Conservation (phyloP, 2,888 invertebrate genomes). For the Amiota minor region DNA sequence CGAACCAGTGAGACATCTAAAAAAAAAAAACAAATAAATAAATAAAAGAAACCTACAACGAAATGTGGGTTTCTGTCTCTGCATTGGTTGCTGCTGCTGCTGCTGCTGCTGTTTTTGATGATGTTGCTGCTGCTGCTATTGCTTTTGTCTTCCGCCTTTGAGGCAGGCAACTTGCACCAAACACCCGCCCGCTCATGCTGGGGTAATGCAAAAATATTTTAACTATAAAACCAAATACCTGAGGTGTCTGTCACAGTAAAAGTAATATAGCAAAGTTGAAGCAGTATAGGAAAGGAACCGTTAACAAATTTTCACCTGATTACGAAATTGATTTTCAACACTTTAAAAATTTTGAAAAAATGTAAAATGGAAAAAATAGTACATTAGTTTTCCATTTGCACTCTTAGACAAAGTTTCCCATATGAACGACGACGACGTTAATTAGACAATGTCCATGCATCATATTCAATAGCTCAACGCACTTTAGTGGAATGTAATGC, state of each 20-base stretch:
- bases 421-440: not conserved
- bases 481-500: conserved; percentile 27
- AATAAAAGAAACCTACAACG: conserved; percentile 5
- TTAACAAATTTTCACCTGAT: conserved; percentile 8
- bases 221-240: not conserved
- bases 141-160: conserved; percentile 27
- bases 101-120: not conserved
- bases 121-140: conserved; percentile 2
- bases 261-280: too few species aligned
- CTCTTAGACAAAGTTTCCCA: not conserved
- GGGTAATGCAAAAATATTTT: conserved; percentile 3
- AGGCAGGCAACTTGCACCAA: not conserved
- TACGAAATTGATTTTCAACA: not conserved
- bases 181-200: not conserved
- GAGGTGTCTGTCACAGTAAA: too few species aligned
- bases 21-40: conserved; percentile 6
- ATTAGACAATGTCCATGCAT: not conserved
- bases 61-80: conserved; percentile 22
- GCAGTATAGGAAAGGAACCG: not conserved
- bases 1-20: conserved; percentile 19
- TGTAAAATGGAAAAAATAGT: not conserved
- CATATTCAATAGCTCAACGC: conserved; percentile 15
- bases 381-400: not conserved
- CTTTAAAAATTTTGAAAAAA: not conserved
- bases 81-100: not conserved